phyloP scores from a whole-genome alignment of 2,888 invertebrate genomes.

The Siphlonurus alternatus region DNA sequence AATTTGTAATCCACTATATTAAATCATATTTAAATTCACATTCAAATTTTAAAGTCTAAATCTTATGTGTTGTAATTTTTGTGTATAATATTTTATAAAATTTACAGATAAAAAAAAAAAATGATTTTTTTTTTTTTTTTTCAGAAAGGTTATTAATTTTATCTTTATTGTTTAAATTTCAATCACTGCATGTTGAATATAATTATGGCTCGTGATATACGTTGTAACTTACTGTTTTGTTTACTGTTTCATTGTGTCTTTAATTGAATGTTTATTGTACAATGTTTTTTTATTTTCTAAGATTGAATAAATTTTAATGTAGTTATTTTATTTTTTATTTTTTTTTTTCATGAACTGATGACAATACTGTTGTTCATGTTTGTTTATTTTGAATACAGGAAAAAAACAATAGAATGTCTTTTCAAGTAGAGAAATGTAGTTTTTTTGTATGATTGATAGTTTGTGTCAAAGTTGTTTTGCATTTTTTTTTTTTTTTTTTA shows the following conservation, averaged over 20 bases:
- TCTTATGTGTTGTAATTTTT: no score
- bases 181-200: no score
- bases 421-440: not conserved
- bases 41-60: no score
- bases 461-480: not conserved
- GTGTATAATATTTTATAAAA: no score
- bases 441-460: not conserved
- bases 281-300: not conserved
- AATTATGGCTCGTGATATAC: no score
- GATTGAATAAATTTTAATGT: not conserved
- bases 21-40: no score
- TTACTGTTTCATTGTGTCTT: not conserved
- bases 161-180: no score
- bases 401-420: not conserved
- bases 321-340: not conserved
- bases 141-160: no score
- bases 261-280: not conserved
- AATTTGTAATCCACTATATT: no score
- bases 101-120: no score
- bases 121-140: no score
- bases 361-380: not conserved
- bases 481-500: not conserved
- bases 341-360: not conserved
- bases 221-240: no score
- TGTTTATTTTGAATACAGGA: not conserved